These are phyloP conservation scores for Hoplodrina ambigua DNA, from an alignment of 2,888 invertebrate genomes.

Conservation along the genomic window DNA sequence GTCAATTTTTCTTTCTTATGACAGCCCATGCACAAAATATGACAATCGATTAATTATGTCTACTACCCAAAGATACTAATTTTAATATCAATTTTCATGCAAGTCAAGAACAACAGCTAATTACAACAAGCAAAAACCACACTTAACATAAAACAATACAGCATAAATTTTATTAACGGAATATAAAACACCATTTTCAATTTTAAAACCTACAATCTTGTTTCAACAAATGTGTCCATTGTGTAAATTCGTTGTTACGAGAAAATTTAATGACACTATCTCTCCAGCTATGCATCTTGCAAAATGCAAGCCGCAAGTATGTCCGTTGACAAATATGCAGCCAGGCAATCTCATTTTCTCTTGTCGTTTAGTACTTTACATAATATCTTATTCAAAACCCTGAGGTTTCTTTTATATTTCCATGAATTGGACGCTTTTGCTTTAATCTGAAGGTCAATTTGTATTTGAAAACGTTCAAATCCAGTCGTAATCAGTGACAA, in stretches of 20 bases:
- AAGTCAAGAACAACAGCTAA: not conserved
- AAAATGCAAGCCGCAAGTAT: slow-evolving; percentile 41
- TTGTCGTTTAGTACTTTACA: slow-evolving; percentile 23
- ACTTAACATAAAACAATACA: slow-evolving; percentile 1
- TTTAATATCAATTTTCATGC: too few species aligned
- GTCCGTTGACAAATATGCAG: slow-evolving; percentile 33
- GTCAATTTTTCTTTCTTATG: too few species aligned
- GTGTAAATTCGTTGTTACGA: slow-evolving; percentile 51
- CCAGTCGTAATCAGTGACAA: too few species aligned
- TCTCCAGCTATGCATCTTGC: slow-evolving; percentile 32
- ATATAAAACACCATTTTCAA: slow-evolving; percentile 5
- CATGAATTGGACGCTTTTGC: not conserved
- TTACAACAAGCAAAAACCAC: not conserved
- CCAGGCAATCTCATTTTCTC: slow-evolving; percentile 34
- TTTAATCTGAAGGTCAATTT: not conserved
- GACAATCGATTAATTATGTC: too few species aligned
- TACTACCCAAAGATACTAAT: too few species aligned
- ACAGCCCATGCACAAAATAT: too few species aligned
- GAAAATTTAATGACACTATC: slow-evolving; percentile 54
- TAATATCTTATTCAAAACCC: slow-evolving; percentile 31
- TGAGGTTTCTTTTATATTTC: not conserved
- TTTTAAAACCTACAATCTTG: slow-evolving; percentile 16
- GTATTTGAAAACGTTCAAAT: too few species aligned
- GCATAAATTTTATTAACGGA: not conserved
- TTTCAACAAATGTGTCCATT: slow-evolving; percentile 37